These are phyloP conservation scores for Brachyhypopomus gauderio DNA, from an alignment of 2,113 vertebrate genomes.

Conservation along the genomic window DNA sequence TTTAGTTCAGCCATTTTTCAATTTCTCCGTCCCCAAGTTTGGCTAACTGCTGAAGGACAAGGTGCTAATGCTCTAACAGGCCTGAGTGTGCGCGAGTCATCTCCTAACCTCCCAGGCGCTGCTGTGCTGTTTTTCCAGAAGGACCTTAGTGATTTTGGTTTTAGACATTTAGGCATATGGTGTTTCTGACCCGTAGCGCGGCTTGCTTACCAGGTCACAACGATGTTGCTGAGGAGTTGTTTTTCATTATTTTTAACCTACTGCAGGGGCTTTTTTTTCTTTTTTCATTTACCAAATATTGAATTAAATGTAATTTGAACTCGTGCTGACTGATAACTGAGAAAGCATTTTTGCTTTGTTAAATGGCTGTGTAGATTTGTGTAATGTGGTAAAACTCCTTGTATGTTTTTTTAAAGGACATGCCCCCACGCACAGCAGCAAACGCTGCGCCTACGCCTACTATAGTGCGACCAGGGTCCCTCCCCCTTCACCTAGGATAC, in stretches of 20 bases:
- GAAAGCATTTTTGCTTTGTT: background rate
- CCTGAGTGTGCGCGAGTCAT: background rate
- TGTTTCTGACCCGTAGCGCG: too few species aligned
- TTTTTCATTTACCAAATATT: too few species aligned
- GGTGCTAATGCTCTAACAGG: background rate
- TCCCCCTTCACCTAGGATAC: conserved; percentile 88
- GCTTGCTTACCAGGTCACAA: too few species aligned
- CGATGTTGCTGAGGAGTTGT: background rate
- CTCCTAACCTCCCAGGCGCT: background rate
- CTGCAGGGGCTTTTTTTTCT: too few species aligned
- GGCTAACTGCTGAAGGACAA: too few species aligned
- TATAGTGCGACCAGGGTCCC: conserved; percentile 91
- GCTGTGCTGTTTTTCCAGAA: background rate
- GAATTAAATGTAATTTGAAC: too few species aligned
- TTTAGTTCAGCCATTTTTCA: background rate
- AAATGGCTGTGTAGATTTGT: too few species aligned
- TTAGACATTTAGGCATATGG: too few species aligned
- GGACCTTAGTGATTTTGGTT: background rate
- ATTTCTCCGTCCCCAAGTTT: too few species aligned
- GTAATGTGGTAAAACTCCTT: background rate
- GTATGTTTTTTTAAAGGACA: conserved; percentile 68
- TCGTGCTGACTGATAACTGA: background rate
- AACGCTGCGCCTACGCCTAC: conserved; percentile 89
- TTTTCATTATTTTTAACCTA: conserved; percentile 3
- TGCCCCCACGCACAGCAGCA: conserved; percentile 77